phyloP scores from a whole-genome alignment of 2,888 invertebrate genomes.

The Euphydryas editha region DNA sequence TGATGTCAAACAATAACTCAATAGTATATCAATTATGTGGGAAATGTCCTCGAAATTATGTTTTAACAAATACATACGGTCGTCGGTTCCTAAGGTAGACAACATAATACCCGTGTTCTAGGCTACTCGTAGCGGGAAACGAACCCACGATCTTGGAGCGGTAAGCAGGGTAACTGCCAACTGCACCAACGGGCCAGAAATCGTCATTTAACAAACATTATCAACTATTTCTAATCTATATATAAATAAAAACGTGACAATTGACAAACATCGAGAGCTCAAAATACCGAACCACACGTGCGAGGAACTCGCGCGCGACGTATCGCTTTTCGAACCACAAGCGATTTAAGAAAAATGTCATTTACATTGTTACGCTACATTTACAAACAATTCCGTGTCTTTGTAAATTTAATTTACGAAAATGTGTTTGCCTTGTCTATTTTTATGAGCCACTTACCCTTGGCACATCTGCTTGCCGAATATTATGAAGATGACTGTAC shows the following conservation, averaged over 20 bases:
- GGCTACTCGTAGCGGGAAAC: too few species aligned
- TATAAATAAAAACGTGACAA: conserved; percentile 17
- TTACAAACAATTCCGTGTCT: conserved; percentile 38
- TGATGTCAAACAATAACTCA: too few species aligned
- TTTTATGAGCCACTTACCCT: not conserved
- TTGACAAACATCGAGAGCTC: conserved; percentile 9
- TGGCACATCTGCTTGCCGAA: too few species aligned
- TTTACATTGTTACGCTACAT: conserved; percentile 61
- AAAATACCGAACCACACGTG: conserved; percentile 39
- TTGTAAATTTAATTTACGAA: conserved; percentile 19
- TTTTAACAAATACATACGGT: too few species aligned
- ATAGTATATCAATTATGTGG: too few species aligned
- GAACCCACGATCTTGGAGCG: too few species aligned
- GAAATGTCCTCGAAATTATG: too few species aligned
- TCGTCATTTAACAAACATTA: not conserved
- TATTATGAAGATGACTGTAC: too few species aligned
- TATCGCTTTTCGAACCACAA: conserved; percentile 49
- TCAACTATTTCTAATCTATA: conserved; percentile 1
- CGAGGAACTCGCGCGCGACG: conserved; percentile 51
- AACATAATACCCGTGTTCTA: too few species aligned
- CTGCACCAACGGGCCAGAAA: not conserved
- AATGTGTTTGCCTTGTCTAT: not conserved
- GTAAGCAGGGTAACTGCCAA: too few species aligned
- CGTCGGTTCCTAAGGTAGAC: too few species aligned
- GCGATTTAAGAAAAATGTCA: conserved; percentile 61